phyloP scores from a whole-genome alignment of 2,113 vertebrate genomes.

The Speoplatyrhinus poulsoni region DNA sequence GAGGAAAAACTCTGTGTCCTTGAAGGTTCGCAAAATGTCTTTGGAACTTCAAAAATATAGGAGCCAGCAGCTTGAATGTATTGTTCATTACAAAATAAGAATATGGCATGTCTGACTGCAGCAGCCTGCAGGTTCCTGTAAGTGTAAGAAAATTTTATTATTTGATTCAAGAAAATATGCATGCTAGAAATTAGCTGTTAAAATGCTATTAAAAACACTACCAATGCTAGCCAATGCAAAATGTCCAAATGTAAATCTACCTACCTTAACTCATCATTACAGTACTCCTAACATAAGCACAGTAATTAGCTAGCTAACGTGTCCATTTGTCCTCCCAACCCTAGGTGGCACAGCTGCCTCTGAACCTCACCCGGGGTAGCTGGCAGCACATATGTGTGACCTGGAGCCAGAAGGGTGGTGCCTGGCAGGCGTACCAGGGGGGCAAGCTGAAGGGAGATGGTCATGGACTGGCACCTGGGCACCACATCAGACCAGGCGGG shows the following conservation, averaged over 20 bases:
- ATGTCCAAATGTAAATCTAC: background rate
- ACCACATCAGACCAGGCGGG: slow-evolving; percentile 89
- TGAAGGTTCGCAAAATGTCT: slow-evolving; percentile 34
- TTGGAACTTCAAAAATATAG: slow-evolving; percentile 7
- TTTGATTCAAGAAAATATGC: background rate
- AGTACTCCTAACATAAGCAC: background rate
- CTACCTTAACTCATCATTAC: background rate
- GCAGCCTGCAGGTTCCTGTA: background rate
- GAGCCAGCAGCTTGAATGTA: background rate
- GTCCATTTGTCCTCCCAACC: slow-evolving; percentile 12
- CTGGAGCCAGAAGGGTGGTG: slow-evolving; percentile 90
- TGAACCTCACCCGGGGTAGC: slow-evolving; percentile 83
- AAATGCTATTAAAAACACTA: too few relatives aligned
- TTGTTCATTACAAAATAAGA: background rate
- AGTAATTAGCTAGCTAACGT: background rate
- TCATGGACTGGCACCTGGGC: slow-evolving; percentile 87
- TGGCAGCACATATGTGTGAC: slow-evolving; percentile 95
- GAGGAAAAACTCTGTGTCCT: slow-evolving; percentile 38
- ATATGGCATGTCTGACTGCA: background rate
- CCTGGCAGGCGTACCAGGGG: slow-evolving; percentile 86
- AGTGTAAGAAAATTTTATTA: background rate
- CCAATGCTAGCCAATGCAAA: background rate
- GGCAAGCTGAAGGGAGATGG: slow-evolving; percentile 85
- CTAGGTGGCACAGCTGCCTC: slow-evolving; percentile 88
- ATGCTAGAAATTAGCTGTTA: background rate